Base-by-base conservation (phyloP, 2,113 vertebrate genomes). In the Charina bottae region DNA sequence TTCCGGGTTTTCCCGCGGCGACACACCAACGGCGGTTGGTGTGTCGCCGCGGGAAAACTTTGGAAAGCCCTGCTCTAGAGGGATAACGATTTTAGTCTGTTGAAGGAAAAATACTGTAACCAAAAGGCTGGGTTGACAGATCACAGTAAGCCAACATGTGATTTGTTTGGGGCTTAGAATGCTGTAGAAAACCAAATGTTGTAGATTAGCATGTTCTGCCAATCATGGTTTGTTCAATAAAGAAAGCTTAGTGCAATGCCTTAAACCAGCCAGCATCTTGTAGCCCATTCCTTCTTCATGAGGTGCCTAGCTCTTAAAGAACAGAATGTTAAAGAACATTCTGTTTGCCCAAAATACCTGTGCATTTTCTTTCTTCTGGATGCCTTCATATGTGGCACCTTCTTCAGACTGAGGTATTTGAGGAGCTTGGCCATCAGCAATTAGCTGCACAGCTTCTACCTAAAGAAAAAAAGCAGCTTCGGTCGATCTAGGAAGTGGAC, bases 361-460 rank as follows among this genome's bases (percentile, higher is more conserved):
- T 92, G 99, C 97, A 26, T 99, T 99, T 94, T 98, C 98, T 94
- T 99, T 99, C 96, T 98, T 99, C 97, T 99, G 99, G 94, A 99
- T 99, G 54, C 98, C 98, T 97, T 99, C 99, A 10, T 99, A 99
- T 3, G 98, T 99, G 4, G 98, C 99, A 26, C 99, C 99, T 95
- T 99, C 98, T 94, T 99, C 96, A 42, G 98, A 87, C 95, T 99
- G 99, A 89, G 98, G 97, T 91, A 98, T 93, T 4, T 98, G 97
- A 90, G 98, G 98, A 8, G 99, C 99, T 92, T 98, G 98, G 2
- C 98, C 98, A 68, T 99, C 98, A 37, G 99, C 99, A 72, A 99
- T 98, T 88, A 99, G 98, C 96, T 99, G 98, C 49, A 99, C 99
- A 15, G 99, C 98, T 97, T 99, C 98, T 93, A 99, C 98, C 99